A percentile compares a stretch with the other conserved stretches of the same genome.
Conservation (phyloP, 2,797 vertebrate genomes). For the Fundulus diaphanus region DNA sequence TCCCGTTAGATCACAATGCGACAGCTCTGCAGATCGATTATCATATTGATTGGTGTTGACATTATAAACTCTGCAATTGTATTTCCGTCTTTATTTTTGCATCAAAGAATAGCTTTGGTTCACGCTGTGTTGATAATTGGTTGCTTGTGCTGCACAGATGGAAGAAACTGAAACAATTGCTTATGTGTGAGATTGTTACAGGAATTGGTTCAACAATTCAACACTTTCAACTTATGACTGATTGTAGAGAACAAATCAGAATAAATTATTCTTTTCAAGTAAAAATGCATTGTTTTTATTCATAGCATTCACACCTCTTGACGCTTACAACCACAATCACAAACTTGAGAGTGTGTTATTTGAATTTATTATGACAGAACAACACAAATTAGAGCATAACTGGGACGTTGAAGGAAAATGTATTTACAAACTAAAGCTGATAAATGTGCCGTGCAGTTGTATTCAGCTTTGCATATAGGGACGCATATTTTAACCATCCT, state of each 20-base stretch:
- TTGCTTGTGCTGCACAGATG: not conserved
- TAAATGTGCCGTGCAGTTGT: not conserved
- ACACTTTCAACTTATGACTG: not conserved
- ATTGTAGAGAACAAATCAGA: not conserved
- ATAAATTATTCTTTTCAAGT: not conserved
- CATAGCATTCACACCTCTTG: not conserved
- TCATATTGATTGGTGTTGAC: slow-evolving; percentile 8
- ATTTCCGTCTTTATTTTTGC: not conserved
- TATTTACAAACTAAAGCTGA: not conserved
- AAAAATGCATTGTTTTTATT: not conserved
- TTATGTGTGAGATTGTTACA: not conserved
- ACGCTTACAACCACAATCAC: not conserved
- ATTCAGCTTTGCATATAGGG: not conserved
- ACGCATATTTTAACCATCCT: not conserved
- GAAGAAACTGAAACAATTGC: not conserved
- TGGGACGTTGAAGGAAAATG: not conserved
- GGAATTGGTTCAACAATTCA: not conserved
- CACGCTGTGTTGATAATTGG: not conserved
- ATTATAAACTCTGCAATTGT: not conserved
- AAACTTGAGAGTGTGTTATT: not conserved
- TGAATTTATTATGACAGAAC: not conserved
- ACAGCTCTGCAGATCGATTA: not conserved
- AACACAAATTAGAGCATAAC: not conserved
- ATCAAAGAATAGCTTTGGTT: not conserved
- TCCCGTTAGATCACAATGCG: slow-evolving; percentile 10